Evolutionary conservation across 2,888 invertebrate genomes (phyloP).

Genomic region (Cantharis rufa): DNA sequence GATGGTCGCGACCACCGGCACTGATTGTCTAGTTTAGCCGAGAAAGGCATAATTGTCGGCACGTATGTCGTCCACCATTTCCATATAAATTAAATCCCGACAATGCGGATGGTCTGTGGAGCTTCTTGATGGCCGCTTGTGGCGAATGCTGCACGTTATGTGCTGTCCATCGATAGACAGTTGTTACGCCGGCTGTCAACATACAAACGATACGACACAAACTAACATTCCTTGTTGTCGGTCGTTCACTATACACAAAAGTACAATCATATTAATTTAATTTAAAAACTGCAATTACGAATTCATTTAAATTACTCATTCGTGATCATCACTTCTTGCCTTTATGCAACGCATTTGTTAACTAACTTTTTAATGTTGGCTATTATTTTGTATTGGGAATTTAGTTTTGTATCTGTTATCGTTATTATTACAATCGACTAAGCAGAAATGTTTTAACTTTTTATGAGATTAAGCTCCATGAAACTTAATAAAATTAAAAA

Average conservation of each 20-base stretch:
- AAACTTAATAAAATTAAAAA: too few species aligned
- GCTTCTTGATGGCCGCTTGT: slow-evolving; percentile 29
- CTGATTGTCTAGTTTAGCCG: slow-evolving; percentile 50
- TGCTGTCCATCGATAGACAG: slow-evolving; percentile 27
- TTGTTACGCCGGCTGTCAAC: slow-evolving; percentile 29
- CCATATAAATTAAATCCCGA: slow-evolving; percentile 36
- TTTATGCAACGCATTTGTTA: too few species aligned
- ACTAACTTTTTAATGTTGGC: too few species aligned
- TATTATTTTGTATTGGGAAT: too few species aligned
- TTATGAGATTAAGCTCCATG: too few species aligned
- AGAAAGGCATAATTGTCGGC: slow-evolving; percentile 46
- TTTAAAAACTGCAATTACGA: not conserved
- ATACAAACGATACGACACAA: slow-evolving; percentile 26
- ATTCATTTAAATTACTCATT: not conserved
- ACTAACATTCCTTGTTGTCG: slow-evolving; percentile 25
- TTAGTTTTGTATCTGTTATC: too few species aligned
- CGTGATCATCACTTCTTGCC: not conserved
- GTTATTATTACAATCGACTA: too few species aligned
- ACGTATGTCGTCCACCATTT: slow-evolving; percentile 35
- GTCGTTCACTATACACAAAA: slow-evolving; percentile 23
- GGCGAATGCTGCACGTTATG: slow-evolving; percentile 28
- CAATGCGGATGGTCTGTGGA: slow-evolving; percentile 31
- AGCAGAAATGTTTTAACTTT: too few species aligned
- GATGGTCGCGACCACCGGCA: slow-evolving; percentile 47
- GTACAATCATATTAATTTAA: slow-evolving; percentile 11